phyloP scores from a whole-genome alignment of 2,888 invertebrate genomes.

The Nephrocerus scutellatus region DNA sequence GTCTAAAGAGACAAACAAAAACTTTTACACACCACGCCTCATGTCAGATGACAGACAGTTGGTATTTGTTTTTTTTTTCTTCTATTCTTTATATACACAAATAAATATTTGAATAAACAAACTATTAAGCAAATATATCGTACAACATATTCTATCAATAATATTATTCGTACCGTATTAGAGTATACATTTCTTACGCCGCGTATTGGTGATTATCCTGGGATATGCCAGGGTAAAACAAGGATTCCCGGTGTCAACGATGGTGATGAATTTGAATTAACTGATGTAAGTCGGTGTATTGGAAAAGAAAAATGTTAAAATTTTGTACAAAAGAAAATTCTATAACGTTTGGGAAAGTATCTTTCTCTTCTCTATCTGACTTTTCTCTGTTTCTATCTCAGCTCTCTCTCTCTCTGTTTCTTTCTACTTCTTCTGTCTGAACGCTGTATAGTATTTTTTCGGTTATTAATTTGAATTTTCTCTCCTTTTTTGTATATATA shows the following conservation, averaged over 20 bases:
- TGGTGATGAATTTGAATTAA: slow-evolving; percentile 76
- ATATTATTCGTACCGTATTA: too few relatives aligned
- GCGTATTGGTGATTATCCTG: slow-evolving; percentile 80
- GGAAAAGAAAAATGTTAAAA: too few relatives aligned
- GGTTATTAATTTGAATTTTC: slow-evolving; percentile 2
- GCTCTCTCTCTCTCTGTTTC: slow-evolving; percentile 3
- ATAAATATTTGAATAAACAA: too few relatives aligned
- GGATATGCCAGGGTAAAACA: slow-evolving; percentile 91
- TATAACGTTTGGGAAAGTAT: slow-evolving; percentile 1
- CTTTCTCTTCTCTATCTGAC: background rate
- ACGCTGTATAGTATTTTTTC: slow-evolving; percentile 15
- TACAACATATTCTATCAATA: too few relatives aligned
- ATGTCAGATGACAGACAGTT: too few relatives aligned
- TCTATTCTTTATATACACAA: too few relatives aligned
- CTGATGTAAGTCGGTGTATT: slow-evolving; percentile 67
- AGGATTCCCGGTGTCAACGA: slow-evolving; percentile 94
- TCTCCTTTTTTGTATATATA: slow-evolving; percentile 34
- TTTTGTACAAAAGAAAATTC: background rate
- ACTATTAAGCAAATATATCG: too few relatives aligned
- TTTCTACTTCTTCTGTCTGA: slow-evolving; percentile 17
- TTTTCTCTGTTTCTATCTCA: slow-evolving; percentile 5
- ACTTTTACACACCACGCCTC: too few relatives aligned
- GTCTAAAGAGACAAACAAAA: too few relatives aligned
- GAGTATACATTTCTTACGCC: slow-evolving; percentile 76
- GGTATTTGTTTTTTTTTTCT: too few relatives aligned